These are phyloP conservation scores for Rotaria macrura DNA, from an alignment of 2,888 invertebrate species.

Conservation along the genomic window DNA sequence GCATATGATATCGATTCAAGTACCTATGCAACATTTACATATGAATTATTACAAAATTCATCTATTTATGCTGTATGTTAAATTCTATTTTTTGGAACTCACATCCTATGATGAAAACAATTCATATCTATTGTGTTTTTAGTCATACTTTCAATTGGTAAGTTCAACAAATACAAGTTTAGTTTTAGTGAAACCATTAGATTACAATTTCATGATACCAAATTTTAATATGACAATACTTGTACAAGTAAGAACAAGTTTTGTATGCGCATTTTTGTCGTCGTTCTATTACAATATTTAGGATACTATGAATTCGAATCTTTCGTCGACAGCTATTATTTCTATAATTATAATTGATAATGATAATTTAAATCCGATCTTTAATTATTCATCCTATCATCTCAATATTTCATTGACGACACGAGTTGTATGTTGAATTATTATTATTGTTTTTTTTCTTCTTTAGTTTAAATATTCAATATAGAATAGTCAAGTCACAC, in stretches of 20 bases:
- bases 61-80: background rate
- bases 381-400: background rate
- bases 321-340: background rate
- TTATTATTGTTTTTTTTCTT: background rate
- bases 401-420: background rate
- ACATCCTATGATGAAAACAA: background rate
- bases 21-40: background rate
- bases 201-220: background rate
- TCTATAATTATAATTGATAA: background rate
- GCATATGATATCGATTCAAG: background rate
- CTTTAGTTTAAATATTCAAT: background rate
- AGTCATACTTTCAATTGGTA: background rate
- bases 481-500: background rate
- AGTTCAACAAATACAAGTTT: background rate
- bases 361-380: background rate
- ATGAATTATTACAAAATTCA: background rate
- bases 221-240: background rate
- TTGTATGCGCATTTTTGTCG: background rate
- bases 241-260: background rate
- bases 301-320: background rate
- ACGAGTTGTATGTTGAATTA: background rate
- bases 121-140: background rate
- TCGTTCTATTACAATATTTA: background rate
- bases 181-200: background rate
- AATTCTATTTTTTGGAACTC: no score